Evolutionary conservation across 1,140 invertebrate species (phyloP).

Genomic region (Hydropsyche tenuis): DNA sequence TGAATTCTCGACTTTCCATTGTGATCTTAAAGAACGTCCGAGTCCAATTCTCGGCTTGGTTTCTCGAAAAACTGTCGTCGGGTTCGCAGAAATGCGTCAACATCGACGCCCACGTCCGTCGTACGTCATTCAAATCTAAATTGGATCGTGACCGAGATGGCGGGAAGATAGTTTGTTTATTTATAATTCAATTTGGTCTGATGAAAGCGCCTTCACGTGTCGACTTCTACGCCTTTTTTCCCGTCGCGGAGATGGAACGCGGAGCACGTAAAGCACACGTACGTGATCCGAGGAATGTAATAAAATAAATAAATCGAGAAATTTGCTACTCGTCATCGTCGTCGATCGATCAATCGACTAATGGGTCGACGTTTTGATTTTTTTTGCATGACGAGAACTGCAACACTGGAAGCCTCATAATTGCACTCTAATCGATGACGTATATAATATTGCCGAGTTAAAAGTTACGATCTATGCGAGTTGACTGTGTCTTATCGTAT

Average conservation of each 20-base stretch:
- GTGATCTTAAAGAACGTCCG: too few relatives aligned
- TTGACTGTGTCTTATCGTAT: too few relatives aligned
- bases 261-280: constrained; percentile 2
- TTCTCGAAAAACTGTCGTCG: not conserved
- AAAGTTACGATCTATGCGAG: too few relatives aligned
- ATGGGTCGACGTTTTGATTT: not conserved
- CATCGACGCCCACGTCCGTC: not conserved
- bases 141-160: constrained; percentile 21
- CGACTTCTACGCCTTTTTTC: not conserved
- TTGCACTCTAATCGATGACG: too few relatives aligned
- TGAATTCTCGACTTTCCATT: too few relatives aligned
- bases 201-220: not conserved
- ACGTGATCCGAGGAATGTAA: not conserved
- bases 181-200: constrained; percentile 24
- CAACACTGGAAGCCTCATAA: too few relatives aligned
- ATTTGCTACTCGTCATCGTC: too few relatives aligned
- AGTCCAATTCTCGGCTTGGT: too few relatives aligned
- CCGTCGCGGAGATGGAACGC: not conserved
- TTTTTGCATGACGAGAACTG: too few relatives aligned
- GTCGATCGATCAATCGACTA: constrained; percentile 25
- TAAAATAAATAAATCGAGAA: not conserved
- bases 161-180: constrained; percentile 4
- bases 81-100: not conserved
- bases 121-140: constrained; percentile 6
- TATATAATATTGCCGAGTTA: too few relatives aligned